Base-by-base conservation (phyloP, 2,113 vertebrate species). In the Lagopus leucura region DNA sequence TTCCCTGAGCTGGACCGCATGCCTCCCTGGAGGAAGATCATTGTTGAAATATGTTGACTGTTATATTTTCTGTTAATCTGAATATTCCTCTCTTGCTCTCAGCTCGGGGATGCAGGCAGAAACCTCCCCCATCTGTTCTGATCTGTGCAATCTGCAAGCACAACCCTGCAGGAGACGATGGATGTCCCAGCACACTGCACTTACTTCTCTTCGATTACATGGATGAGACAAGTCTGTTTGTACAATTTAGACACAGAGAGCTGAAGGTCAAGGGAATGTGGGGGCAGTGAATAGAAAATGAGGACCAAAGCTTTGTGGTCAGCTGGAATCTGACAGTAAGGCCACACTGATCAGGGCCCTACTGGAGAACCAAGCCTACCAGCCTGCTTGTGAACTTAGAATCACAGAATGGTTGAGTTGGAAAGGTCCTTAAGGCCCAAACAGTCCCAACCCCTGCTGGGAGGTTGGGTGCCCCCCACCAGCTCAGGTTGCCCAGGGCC, bases 61-160 rank as follows among this genome's bases (percentile, higher is more conserved):
- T 60, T 93, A 89, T 84, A 70, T 75, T 90, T 92, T 90, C 84
- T 87, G 86, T 87, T 92, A 87, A 92, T 89, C 78, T 82, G 89
- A 93, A 66, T 95, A 66, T 79, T 82, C 58, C 48, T 88, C 25
- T 72, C 52, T 79, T 82, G 66, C 65, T 91, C 86, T 76, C 92
- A 93, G 86, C 83, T 10, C 12, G 0, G 0, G 92, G 91, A 73
- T 58, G 63, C 77, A 86, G 74, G 58, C 81, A 87, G 81, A 89
- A 95, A 76, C 66, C 70, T 85, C 38, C 79, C 81, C 89, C 74
- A 60, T 85, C 48, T 89, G 71, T 71, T 94, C 66, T 70, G 57
- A 61, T 70, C 80, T 36, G 30, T 60, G 89, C 77, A 48, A 86
- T 83, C 76, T 86, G 69, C 27, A 61, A 43, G 36, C 43, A 28